Conservation (phyloP, 1,140 invertebrate genomes). For the Orchestia grillus region DNA sequence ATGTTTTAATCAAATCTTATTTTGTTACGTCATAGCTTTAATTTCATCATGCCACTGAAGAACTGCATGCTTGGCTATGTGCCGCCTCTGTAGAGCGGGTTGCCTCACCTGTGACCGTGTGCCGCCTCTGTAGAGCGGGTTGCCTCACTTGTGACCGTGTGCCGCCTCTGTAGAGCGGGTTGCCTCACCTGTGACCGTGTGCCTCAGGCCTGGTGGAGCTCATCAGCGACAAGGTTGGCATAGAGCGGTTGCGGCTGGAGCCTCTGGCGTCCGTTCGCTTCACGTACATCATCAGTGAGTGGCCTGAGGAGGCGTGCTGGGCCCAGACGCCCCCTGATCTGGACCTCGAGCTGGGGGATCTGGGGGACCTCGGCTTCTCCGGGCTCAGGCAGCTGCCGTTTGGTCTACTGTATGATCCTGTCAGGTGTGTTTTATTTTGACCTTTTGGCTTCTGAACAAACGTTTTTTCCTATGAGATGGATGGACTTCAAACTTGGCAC, state of each 20-base stretch:
- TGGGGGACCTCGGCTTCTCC: constrained; percentile 75
- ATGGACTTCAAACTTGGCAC: no score
- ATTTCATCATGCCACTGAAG: no score
- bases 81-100: no score
- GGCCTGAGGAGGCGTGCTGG: constrained; percentile 75
- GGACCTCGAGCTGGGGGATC: constrained; percentile 77
- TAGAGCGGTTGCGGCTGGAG: background rate
- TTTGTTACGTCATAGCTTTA: no score
- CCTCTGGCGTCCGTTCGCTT: constrained; percentile 81
- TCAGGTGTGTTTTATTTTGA: constrained; percentile 72
- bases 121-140: background rate
- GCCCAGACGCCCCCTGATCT: constrained; percentile 81
- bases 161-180: background rate
- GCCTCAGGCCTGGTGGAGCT: constrained; percentile 25
- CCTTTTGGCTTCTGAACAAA: no score
- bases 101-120: no score
- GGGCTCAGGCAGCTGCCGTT: constrained; percentile 82
- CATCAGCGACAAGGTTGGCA: constrained; percentile 33
- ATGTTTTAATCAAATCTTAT: no score
- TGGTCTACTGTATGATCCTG: constrained; percentile 86
- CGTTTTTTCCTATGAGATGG: no score
- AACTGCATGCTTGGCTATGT: no score
- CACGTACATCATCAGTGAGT: constrained; percentile 82
- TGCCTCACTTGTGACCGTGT: no score
- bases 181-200: no score